Evolutionary conservation across 2,888 invertebrate genomes (phyloP), one percentile per base, ranked within the genome.

Genomic region (Bimastos eiseni): DNA sequence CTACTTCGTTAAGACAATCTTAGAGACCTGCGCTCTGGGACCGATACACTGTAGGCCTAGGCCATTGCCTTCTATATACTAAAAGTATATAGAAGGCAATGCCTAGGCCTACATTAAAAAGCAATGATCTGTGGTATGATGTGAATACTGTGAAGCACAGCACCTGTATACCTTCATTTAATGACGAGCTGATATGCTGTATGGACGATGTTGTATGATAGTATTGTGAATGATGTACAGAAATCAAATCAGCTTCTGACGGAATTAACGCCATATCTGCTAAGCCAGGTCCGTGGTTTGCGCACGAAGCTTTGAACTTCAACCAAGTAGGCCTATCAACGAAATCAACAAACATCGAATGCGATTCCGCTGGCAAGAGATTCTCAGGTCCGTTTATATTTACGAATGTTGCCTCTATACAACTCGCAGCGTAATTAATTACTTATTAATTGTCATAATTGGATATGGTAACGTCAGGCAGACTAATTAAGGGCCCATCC

Each of bases 181-280:
- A 70, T n/a, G 70, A 5, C 6, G 70, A 70, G n/a, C 11, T 70
- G 70, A 70, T n/a, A n/a, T n/a, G n/a, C 8, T 70, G 3, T 55
- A 30, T 55, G 24, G 24, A 55, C 55, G 24, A 30, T 55, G 24
- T 30, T 55, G 11, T 30, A 6, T 55, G 13, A 24, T 55, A 30
- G 11, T n/a, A n/a, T n/a, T 70, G 30, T 8, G 5, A n/a, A 70
- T 70, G 70, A 70, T 70, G 30, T n/a, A 30, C 70, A 70, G 70
- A 70, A n/a, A n/a, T 70, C 70, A 70, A 70, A n/a, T 70, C 70
- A n/a, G n/a, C n/a, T n/a, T 70, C 70, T 70, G 30, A 70, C 70
- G 17, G 70, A 70, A 70, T 70, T 8, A 17, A 70, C n/a, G 5
- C 70, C 30, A 6, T n/a, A 70, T 70, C 70, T n/a, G 70, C 70